Evolutionary conservation across 2,888 invertebrate species (phyloP).

Genomic region (Synergus gifuensis): DNA sequence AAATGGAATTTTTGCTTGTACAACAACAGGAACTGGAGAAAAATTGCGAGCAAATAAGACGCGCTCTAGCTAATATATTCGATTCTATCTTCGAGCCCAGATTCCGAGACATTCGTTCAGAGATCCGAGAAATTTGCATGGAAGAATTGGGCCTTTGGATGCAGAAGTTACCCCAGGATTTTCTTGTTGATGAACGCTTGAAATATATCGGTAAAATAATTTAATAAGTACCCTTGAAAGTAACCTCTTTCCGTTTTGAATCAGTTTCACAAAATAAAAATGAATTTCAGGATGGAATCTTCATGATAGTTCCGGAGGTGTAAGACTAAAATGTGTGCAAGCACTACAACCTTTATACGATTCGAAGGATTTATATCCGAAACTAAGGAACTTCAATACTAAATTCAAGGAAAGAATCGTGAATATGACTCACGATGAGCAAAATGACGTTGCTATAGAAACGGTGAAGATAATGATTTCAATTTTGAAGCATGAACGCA

Average conservation of each 20-base stretch:
- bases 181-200: constrained; percentile 98
- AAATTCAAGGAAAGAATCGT: constrained; percentile 99
- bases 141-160: constrained; percentile 99
- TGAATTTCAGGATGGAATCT: constrained; percentile 89
- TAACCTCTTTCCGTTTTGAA: neutral
- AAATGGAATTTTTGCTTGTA: too few relatives aligned
- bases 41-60: constrained; percentile 99
- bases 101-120: constrained; percentile 96
- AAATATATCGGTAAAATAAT: constrained; percentile 91
- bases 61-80: constrained; percentile 99
- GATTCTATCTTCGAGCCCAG: constrained; percentile 99
- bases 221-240: neutral
- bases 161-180: constrained; percentile 99
- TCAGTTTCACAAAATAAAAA: constrained; percentile 8
- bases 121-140: constrained; percentile 98
- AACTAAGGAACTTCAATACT: constrained; percentile 98
- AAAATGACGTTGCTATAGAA: constrained; percentile 98
- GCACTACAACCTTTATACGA: constrained; percentile 97
- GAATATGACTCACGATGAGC: constrained; percentile 99
- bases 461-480: constrained; percentile 96
- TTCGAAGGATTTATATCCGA: constrained; percentile 95
- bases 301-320: constrained; percentile 98
- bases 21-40: constrained; percentile 95
- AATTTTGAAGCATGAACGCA: constrained; percentile 95
- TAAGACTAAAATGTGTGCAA: constrained; percentile 89